Base-by-base conservation (phyloP, 2,113 vertebrate species). In the Cyprinodon brontotheroides region DNA sequence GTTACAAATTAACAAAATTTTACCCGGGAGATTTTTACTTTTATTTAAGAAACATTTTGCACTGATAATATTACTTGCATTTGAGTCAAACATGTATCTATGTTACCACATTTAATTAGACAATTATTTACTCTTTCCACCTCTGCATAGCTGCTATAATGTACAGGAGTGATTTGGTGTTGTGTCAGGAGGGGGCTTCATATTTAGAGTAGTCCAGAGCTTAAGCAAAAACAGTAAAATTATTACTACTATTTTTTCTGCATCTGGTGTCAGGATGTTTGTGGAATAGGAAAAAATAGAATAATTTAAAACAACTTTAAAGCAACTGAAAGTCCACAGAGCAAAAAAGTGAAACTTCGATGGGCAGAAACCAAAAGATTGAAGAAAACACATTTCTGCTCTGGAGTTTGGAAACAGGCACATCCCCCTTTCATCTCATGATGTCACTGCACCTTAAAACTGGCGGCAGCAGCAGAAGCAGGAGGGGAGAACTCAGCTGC, bases 401-500 rank as follows among this genome's bases (percentile, higher is more conserved):
- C 50, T 53, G 5, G 20, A 8, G 9, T n/a, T 57, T n/a, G 50
- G 14, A n/a, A 57, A 57, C 76, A 29, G 29, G 29, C 29, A 29
- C 29, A 29, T 29, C 64, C 65, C 59, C 45, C 64, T 75, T 70
- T 20, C 78, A 63, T 71, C 63, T 74, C 60, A 2, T 88, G 89
- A 90, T 90, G 89, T 86, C 86, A 88, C 74, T 75, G 68, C 83
- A 83, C 71, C 67, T 71, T 64, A 73, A 80, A 87, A 76, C 69
- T 14, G 4, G 64, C 74, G 77, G 83, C 53, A 14, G 66, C 43
- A 45, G 43, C n/a, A 8, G 67, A 72, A 79, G 82, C 40, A 9
- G 61, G 69, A 29, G 22, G 63, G 40, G 61, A 37, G 66, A 15
- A 41, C 67, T 69, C 66, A 78, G 76, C 36, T 72, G 11, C 60